Conservation (phyloP, 2,888 invertebrate species). For the Andrena marginata region DNA sequence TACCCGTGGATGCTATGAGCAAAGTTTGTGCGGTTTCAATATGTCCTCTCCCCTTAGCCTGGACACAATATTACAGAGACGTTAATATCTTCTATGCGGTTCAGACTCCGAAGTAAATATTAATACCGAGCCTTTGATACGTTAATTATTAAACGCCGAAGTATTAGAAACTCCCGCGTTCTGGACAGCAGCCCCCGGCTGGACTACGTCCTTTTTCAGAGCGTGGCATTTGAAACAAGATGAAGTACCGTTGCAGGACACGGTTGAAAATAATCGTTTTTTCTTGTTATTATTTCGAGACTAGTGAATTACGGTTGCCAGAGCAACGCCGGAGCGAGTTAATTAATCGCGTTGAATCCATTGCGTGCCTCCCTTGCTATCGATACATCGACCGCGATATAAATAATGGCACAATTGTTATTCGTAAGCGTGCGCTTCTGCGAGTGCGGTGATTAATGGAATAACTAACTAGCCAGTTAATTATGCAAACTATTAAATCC, state of each 20-base stretch:
- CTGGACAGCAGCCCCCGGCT: not conserved
- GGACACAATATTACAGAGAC: constrained; percentile 83
- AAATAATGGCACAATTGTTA: constrained; percentile 72
- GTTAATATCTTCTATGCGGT: constrained; percentile 84
- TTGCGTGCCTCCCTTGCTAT: constrained; percentile 55
- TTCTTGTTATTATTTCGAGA: constrained; percentile 20
- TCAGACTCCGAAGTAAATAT: constrained; percentile 75
- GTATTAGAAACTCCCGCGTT: constrained; percentile 45
- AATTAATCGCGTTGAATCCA: constrained; percentile 70
- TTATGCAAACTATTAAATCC: constrained; percentile 75
- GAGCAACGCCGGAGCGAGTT: constrained; percentile 54
- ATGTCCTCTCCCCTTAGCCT: constrained; percentile 79
- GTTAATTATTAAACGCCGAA: constrained; percentile 67
- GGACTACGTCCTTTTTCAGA: not conserved
- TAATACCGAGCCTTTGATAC: constrained; percentile 76
- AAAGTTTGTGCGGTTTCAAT: constrained; percentile 85
- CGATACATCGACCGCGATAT: constrained; percentile 69
- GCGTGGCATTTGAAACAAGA: not conserved
- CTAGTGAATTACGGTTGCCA: constrained; percentile 44
- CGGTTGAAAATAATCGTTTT: not conserved
- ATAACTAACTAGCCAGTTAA: constrained; percentile 71
- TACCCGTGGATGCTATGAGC: constrained; percentile 78
- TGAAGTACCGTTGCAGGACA: not conserved
- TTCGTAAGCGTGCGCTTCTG: constrained; percentile 63
- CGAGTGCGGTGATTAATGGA: constrained; percentile 69